Conservation (phyloP, 2,113 vertebrate genomes). For the Sterrhoptilus dennistouni region DNA sequence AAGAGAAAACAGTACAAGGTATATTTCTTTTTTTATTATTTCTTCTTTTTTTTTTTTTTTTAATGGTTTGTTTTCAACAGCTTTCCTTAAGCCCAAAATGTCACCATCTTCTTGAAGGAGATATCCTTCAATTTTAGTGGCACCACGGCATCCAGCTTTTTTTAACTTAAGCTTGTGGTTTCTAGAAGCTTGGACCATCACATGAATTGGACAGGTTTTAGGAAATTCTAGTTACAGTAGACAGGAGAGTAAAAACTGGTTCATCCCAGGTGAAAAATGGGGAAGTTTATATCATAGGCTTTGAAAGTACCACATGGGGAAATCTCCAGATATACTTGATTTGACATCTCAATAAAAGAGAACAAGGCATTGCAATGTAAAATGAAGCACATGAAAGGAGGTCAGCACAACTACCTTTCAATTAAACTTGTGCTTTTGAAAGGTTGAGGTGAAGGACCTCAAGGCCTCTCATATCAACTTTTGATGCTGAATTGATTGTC, state of each 20-base stretch:
- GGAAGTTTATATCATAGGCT: conserved; percentile 10
- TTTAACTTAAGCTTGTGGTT: not conserved
- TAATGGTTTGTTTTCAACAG: not conserved
- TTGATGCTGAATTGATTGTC: not conserved
- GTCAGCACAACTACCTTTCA: conserved; percentile 41
- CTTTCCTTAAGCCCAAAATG: not conserved
- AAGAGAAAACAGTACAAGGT: not conserved
- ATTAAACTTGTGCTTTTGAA: conserved; percentile 46
- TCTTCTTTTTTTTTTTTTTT: not conserved
- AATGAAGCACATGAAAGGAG: conserved; percentile 32
- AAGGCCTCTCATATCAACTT: not conserved
- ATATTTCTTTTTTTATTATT: not conserved
- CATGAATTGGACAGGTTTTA: conserved; percentile 25
- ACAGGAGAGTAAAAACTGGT: not conserved
- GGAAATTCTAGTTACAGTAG: conserved; percentile 18
- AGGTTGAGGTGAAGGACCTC: conserved; percentile 48
- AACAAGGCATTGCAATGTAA: conserved; percentile 25
- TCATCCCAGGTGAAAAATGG: conserved; percentile 50
- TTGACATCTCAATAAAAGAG: conserved; percentile 49
- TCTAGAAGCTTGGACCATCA: not conserved
- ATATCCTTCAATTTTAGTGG: not conserved
- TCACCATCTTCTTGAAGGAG: not conserved
- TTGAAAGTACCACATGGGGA: conserved; percentile 32
- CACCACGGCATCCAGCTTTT: not conserved
- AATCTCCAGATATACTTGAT: conserved; percentile 6